Base-by-base conservation (phyloP, 2,888 invertebrate species). In the Dastarcus helophoroides region DNA sequence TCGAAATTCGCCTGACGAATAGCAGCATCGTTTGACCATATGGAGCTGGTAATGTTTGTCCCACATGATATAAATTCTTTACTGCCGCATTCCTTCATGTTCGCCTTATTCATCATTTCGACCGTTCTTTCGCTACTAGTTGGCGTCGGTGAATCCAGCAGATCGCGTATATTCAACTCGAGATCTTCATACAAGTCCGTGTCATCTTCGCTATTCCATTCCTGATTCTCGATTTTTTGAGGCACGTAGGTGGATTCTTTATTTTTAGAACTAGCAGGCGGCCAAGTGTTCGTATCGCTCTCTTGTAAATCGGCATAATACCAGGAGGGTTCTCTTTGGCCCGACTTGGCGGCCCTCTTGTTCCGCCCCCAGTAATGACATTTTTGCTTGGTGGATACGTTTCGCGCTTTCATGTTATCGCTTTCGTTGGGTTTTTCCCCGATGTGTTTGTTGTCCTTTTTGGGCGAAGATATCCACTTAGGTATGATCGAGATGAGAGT, bases 91-190 rank as follows among this genome's bases (percentile, higher is more conserved):
- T 50, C 47, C 23, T 48, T 42, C 44, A 50, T 48, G 34, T 56
- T 53, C 26, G 51, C 50, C 44, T 50, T 48, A 34, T 56, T 53
- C 26, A 51, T 50, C 16, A 50, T 46, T 36, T 53, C 50, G 36
- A 54, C 54, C 47, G 54, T 49, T 39, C 49, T 50, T 30, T 53
- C 50, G 24, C 53, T 52, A 21, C 46, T 42, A 15, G 40, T 40
- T 37, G 70, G 68, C 35, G 66, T 65, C 9, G 73, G 72, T 23
- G 73, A 72, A 37, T 73, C 67, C 26, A 73, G 58, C 33, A 73
- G 53, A 43, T 71, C 69, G 35, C 69, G 65, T 39, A 73, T 68
- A 50, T 73, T 71, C 42, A 72, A 69, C n/a, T 71, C 72, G 41
- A 74, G 56, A 47, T 73, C 71, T 38, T 71, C 69, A 44, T 70